Evolutionary conservation across 2,888 invertebrate genomes (phyloP).

Genomic region (Azorinus chamasolen): DNA sequence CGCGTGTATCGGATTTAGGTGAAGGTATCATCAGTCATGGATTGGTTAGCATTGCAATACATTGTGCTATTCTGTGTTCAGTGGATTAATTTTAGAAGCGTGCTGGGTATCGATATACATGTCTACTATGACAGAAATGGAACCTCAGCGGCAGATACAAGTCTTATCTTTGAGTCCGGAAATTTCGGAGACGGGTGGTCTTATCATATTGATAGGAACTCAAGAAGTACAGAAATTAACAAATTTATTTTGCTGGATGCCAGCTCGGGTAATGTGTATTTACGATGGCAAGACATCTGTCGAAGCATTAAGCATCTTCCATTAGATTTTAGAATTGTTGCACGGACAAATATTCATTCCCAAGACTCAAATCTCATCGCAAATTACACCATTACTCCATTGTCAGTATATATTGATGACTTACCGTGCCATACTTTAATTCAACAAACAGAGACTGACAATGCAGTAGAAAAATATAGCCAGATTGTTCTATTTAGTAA

Average conservation of each 20-base stretch:
- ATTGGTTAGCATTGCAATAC: background rate
- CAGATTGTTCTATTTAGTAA: slow-evolving; percentile 47
- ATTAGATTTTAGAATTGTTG: slow-evolving; percentile 63
- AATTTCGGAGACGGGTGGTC: slow-evolving; percentile 87
- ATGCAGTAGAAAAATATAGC: slow-evolving; percentile 25
- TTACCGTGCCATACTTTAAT: slow-evolving; percentile 60
- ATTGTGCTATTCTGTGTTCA: slow-evolving; percentile 28
- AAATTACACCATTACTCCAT: slow-evolving; percentile 68
- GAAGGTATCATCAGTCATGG: slow-evolving; percentile 4
- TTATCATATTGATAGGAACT: slow-evolving; percentile 73
- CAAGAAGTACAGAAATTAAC: slow-evolving; percentile 37
- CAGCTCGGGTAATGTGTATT: slow-evolving; percentile 67
- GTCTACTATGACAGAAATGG: slow-evolving; percentile 36
- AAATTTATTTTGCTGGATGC: slow-evolving; percentile 66
- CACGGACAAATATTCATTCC: slow-evolving; percentile 55
- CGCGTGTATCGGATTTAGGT: slow-evolving; percentile 2
- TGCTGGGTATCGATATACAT: slow-evolving; percentile 60
- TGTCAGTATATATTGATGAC: slow-evolving; percentile 70
- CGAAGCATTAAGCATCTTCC: slow-evolving; percentile 55
- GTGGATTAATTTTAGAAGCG: slow-evolving; percentile 22
- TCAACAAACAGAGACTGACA: slow-evolving; percentile 33
- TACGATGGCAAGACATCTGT: slow-evolving; percentile 62
- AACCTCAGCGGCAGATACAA: slow-evolving; percentile 39
- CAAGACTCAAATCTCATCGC: slow-evolving; percentile 25
- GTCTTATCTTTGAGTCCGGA: slow-evolving; percentile 76